A percentile compares a stretch with the other conserved stretches of the same genome.
Conservation (phyloP, 2,113 vertebrate species). For the Zapornia atra region DNA sequence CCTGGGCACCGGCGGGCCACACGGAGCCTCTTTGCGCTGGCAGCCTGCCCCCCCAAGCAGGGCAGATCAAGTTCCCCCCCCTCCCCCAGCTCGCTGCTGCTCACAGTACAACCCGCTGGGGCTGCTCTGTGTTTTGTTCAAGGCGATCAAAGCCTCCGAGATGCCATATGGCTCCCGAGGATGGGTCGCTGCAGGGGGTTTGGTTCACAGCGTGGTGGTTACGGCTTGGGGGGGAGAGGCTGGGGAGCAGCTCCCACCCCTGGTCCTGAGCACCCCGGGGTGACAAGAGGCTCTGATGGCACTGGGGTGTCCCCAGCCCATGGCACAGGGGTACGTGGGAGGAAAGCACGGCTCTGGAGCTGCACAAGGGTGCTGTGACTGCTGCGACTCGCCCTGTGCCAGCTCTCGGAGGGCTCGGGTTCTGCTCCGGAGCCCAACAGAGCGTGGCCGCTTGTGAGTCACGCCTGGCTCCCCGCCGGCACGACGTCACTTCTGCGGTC, state of each 20-base stretch:
- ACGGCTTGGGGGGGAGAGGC: background rate
- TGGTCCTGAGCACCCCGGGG: background rate
- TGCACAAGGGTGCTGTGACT: background rate
- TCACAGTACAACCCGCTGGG: background rate
- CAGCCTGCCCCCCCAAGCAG: background rate
- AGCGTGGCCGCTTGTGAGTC: background rate
- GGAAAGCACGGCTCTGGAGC: background rate
- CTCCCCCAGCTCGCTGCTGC: accelerated
- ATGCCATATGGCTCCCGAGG: background rate
- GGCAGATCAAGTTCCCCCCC: background rate
- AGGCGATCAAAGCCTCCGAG: background rate
- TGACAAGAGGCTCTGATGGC: background rate
- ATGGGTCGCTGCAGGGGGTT: background rate
- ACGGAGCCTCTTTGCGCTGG: background rate
- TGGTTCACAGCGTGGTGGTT: background rate
- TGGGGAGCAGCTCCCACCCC: background rate
- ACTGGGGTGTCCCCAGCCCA: background rate
- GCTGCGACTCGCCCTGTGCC: background rate
- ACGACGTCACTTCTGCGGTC: background rate
- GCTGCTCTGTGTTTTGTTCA: background rate
- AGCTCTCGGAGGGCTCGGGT: background rate
- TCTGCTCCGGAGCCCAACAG: background rate
- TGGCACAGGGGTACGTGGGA: accelerated
- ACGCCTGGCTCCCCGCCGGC: background rate
- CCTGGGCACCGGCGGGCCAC: background rate